phyloP scores from a whole-genome alignment of 2,888 invertebrate genomes.

The Balanococcus diminutus region DNA sequence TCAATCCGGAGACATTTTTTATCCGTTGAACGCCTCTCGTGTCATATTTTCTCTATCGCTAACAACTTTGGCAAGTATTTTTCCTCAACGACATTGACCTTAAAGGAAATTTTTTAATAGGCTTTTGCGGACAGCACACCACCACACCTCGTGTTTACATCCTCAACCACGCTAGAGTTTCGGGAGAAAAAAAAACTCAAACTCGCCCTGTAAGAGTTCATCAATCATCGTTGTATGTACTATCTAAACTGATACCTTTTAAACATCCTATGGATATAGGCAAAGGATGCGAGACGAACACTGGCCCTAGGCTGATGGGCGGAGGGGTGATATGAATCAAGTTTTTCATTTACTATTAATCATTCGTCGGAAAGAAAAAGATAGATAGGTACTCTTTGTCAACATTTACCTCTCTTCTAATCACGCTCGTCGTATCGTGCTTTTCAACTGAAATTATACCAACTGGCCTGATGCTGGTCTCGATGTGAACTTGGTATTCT shows the following conservation, averaged over 20 bases:
- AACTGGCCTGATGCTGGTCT: too few relatives aligned
- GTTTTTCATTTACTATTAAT: conserved; percentile 52
- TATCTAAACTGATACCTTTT: conserved; percentile 53
- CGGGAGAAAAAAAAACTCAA: background rate
- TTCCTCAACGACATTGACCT: conserved; percentile 25
- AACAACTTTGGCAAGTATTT: background rate
- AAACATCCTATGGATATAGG: conserved; percentile 50
- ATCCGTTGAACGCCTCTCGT: background rate
- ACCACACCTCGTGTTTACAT: background rate
- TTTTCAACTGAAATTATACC: background rate
- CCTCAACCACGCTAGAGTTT: background rate
- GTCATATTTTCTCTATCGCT: background rate
- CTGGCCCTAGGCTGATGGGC: too few relatives aligned
- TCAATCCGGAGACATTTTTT: background rate
- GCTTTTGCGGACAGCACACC: background rate
- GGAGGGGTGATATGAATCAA: conserved; percentile 52
- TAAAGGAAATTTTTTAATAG: conserved; percentile 14
- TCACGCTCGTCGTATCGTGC: background rate
- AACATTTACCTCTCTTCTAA: conserved; percentile 46
- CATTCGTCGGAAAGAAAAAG: conserved; percentile 50
- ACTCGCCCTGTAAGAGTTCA: conserved; percentile 35
- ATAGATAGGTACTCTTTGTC: conserved; percentile 54
- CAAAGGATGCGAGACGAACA: conserved; percentile 29
- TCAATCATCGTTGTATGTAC: conserved; percentile 36
- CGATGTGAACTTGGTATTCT: too few relatives aligned